Conservation (phyloP, 2,888 invertebrate genomes). For the Desoria tigrina region DNA sequence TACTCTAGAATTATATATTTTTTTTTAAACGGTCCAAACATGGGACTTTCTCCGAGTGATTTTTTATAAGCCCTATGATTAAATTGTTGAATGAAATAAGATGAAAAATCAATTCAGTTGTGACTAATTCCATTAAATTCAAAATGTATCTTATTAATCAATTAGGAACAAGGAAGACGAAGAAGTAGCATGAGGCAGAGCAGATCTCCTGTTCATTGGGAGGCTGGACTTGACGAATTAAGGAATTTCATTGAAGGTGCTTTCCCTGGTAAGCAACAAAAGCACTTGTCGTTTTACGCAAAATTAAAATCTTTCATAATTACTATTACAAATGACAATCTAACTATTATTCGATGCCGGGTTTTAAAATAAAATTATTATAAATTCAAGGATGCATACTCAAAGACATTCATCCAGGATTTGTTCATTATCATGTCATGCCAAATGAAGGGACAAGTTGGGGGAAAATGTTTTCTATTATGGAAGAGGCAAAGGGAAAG, state of each 20-base stretch:
- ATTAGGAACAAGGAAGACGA: constrained; percentile 19
- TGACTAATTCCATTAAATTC: too few relatives aligned
- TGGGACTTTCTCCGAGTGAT: too few relatives aligned
- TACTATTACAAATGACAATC: too few relatives aligned
- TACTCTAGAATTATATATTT: neutral
- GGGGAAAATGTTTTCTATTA: constrained; percentile 67
- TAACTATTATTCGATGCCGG: too few relatives aligned
- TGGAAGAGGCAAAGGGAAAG: constrained; percentile 58
- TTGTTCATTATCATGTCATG: constrained; percentile 69
- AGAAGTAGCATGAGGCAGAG: constrained; percentile 21
- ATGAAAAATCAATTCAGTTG: too few relatives aligned
- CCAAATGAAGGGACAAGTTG: constrained; percentile 64
- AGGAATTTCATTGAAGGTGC: constrained; percentile 25
- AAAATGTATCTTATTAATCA: too few relatives aligned
- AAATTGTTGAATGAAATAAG: too few relatives aligned
- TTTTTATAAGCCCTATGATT: too few relatives aligned
- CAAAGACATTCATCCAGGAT: constrained; percentile 71
- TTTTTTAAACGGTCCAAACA: constrained; percentile 26
- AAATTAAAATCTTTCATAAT: constrained; percentile 34
- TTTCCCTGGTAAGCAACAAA: constrained; percentile 17
- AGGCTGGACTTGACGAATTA: constrained; percentile 23
- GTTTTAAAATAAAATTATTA: too few relatives aligned
- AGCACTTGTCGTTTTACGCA: neutral
- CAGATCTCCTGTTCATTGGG: constrained; percentile 12
- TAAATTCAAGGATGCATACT: constrained; percentile 46